These are phyloP conservation scores for Barypeithes pellucidus DNA, from an alignment of 2,888 invertebrate species.

Conservation along the genomic window DNA sequence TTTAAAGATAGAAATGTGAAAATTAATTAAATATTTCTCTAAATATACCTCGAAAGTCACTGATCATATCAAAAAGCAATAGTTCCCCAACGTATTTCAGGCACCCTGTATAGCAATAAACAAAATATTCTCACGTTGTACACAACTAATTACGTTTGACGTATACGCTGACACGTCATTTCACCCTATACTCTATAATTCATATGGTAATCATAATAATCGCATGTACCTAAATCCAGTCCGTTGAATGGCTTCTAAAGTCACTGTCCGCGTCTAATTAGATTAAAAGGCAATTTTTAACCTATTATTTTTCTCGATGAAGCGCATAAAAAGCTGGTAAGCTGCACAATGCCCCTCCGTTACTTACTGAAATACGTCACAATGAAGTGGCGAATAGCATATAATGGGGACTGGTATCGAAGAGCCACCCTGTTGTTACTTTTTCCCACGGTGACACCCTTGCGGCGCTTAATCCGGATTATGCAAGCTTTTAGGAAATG, in stretches of 20 bases:
- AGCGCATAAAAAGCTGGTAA: conserved; percentile 48
- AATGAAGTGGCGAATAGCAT: conserved; percentile 60
- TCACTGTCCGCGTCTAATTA: conserved; percentile 52
- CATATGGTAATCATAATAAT: conserved; percentile 38
- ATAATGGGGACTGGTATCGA: conserved; percentile 58
- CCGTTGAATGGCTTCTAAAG: conserved; percentile 34
- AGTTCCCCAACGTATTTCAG: too few relatives aligned
- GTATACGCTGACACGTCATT: neutral
- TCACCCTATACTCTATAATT: conserved; percentile 29
- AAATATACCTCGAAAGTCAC: too few relatives aligned
- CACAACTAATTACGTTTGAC: neutral
- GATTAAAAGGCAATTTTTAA: conserved; percentile 54
- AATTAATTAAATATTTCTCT: too few relatives aligned
- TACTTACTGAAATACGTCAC: conserved; percentile 50
- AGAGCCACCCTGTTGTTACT: conserved; percentile 55
- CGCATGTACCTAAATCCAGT: conserved; percentile 11
- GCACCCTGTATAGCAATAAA: too few relatives aligned
- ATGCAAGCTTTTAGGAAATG: conserved; percentile 41
- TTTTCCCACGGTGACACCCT: conserved; percentile 63
- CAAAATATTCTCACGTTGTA: neutral
- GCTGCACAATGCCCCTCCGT: conserved; percentile 40
- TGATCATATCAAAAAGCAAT: too few relatives aligned
- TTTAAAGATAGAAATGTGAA: too few relatives aligned
- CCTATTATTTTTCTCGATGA: conserved; percentile 47
- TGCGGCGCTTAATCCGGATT: conserved; percentile 47